Evolutionary conservation across 2,113 vertebrate species (phyloP).

Genomic region (Galbula dea): DNA sequence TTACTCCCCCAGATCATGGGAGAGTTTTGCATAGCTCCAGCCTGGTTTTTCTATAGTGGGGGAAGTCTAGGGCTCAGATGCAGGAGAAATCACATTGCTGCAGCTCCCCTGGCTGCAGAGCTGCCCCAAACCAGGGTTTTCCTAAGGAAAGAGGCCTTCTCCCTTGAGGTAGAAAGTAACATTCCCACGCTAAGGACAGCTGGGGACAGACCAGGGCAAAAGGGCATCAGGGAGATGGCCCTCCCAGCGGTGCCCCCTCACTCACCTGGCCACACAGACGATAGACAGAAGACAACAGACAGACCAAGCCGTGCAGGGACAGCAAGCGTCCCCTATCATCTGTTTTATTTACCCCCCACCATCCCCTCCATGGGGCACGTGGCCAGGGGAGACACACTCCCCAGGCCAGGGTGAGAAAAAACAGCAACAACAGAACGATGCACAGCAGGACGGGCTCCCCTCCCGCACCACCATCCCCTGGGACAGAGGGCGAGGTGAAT

Average conservation of each 20-base stretch:
- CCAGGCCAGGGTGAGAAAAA: background rate
- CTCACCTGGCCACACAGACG: conserved; percentile 7
- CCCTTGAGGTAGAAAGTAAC: conserved; percentile 42
- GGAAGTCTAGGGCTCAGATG: background rate
- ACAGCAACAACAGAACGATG: background rate
- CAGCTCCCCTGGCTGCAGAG: background rate
- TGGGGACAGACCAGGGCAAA: background rate
- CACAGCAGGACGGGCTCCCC: background rate
- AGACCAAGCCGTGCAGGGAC: conserved; percentile 36
- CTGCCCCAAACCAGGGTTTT: background rate
- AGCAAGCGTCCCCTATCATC: background rate
- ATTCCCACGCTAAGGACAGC: background rate
- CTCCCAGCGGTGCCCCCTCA: background rate
- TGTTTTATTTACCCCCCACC: conserved; percentile 27
- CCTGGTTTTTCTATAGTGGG: background rate
- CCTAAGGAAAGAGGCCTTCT: background rate
- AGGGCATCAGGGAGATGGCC: background rate
- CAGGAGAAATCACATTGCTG: background rate
- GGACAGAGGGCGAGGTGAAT: background rate
- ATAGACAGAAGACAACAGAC: conserved; percentile 54
- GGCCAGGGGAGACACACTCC: fast-evolving
- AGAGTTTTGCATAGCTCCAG: conserved; percentile 46
- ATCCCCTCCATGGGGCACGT: fast-evolving
- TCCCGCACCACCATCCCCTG: fast-evolving
- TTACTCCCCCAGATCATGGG: background rate